Percentiles rank a stretch among this genome's conserved stretches.
These are phyloP conservation scores for Salmo trutta DNA, from an alignment of 2,797 vertebrate genomes.

Conservation along the genomic window DNA sequence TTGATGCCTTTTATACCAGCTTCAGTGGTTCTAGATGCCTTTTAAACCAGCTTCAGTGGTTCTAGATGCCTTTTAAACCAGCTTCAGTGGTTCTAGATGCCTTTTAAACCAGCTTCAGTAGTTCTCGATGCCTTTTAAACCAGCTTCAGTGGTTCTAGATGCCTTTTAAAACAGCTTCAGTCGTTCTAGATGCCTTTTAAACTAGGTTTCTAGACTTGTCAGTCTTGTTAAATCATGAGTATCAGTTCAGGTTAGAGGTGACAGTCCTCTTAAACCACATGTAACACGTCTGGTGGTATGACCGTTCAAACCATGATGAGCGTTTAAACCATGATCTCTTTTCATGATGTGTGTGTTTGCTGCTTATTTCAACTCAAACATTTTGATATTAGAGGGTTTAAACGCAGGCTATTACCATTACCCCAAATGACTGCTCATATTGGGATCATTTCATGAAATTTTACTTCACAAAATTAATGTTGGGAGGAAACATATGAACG, in stretches of 20 bases:
- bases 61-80: no score
- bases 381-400: conserved; percentile 49
- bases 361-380: conserved; percentile 33
- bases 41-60: no score
- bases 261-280: background rate
- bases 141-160: no score
- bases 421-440: conserved; percentile 43
- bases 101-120: no score
- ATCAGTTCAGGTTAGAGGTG: background rate
- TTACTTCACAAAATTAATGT: conserved; percentile 69
- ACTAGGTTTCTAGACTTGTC: background rate
- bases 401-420: conserved; percentile 55
- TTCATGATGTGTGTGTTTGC: background rate
- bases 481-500: conserved; percentile 60
- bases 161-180: background rate
- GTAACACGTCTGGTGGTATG: conserved; percentile 18
- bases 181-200: background rate
- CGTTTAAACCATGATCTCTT: conserved; percentile 38
- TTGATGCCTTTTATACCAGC: no score
- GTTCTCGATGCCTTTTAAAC: no score
- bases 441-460: conserved; percentile 38
- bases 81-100: no score
- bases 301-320: conserved; percentile 44
- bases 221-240: background rate
- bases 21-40: no score